phyloP scores from a whole-genome alignment of 2,113 vertebrate species.

The Crypturellus undulatus region DNA sequence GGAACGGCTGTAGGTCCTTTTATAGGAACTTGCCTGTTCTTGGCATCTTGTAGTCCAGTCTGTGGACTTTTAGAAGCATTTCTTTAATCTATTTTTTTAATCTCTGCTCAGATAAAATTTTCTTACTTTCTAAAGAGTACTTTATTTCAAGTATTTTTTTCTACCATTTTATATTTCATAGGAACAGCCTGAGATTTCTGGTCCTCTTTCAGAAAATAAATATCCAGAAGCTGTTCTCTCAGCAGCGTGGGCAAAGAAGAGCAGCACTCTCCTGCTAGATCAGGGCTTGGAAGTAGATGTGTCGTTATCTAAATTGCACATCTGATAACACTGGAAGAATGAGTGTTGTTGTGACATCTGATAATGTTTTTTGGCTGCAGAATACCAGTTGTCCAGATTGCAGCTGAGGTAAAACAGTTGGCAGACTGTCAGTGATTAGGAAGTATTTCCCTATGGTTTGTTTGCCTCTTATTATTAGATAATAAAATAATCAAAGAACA shows the following conservation, averaged over 20 bases:
- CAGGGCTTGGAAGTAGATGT: no score
- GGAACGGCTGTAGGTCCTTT: no score
- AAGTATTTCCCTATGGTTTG: background rate
- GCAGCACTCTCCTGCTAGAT: background rate
- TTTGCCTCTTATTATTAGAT: background rate
- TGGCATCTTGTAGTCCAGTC: no score
- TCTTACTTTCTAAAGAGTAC: background rate
- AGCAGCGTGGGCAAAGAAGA: background rate
- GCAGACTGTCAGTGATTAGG: background rate
- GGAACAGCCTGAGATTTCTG: rapidly evolving
- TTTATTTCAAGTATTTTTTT: background rate
- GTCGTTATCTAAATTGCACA: background rate
- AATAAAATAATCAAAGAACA: background rate
- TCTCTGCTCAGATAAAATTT: background rate
- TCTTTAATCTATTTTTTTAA: background rate
- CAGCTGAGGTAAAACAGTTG: background rate
- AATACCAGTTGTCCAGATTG: background rate
- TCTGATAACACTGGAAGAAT: background rate
- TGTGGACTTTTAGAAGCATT: no score
- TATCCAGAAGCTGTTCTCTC: background rate
- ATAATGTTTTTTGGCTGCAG: background rate
- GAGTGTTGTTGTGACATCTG: background rate
- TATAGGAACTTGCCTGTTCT: no score
- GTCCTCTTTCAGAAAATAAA: background rate
- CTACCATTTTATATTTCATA: background rate